phyloP scores from a whole-genome alignment of 2,797 vertebrate genomes.

The Craterocephalus amniculus region DNA sequence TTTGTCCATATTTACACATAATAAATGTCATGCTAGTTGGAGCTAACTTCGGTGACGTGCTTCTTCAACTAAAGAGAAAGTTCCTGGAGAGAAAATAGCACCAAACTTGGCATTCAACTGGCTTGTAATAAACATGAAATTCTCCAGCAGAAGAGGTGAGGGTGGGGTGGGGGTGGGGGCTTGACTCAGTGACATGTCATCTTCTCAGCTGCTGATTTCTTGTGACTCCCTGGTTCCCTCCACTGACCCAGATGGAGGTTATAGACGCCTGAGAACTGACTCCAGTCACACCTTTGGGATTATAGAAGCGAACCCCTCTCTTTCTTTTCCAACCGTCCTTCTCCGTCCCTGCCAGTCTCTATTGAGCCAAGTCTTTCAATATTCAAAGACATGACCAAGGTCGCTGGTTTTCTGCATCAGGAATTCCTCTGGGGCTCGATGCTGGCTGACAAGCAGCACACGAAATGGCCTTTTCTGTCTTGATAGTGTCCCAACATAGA shows the following conservation, averaged over 20 bases:
- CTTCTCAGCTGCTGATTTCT: conserved; percentile 46
- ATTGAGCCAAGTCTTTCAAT: conserved; percentile 22
- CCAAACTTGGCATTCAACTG: not conserved
- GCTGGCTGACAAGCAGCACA: conserved; percentile 29
- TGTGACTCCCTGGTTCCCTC: conserved; percentile 53
- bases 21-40: not conserved
- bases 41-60: too few relatives aligned
- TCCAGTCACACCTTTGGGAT: conserved; percentile 75
- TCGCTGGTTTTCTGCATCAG: conserved; percentile 52
- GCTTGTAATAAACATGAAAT: not conserved
- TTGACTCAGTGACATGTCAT: conserved; percentile 48
- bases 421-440: conserved; percentile 55
- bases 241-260: conserved; percentile 43
- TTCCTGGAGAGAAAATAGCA: too few relatives aligned
- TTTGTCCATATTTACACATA: not conserved
- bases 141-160: not conserved
- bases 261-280: conserved; percentile 57
- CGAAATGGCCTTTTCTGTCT: conserved; percentile 38
- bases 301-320: conserved; percentile 61
- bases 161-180: conserved; percentile 1
- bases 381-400: conserved; percentile 44
- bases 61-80: too few relatives aligned
- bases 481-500: conserved; percentile 17
- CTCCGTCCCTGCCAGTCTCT: conserved; percentile 13
- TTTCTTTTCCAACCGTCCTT: conserved; percentile 36